Base-by-base conservation (phyloP, 2,113 vertebrate species). In the Rana temporaria region DNA sequence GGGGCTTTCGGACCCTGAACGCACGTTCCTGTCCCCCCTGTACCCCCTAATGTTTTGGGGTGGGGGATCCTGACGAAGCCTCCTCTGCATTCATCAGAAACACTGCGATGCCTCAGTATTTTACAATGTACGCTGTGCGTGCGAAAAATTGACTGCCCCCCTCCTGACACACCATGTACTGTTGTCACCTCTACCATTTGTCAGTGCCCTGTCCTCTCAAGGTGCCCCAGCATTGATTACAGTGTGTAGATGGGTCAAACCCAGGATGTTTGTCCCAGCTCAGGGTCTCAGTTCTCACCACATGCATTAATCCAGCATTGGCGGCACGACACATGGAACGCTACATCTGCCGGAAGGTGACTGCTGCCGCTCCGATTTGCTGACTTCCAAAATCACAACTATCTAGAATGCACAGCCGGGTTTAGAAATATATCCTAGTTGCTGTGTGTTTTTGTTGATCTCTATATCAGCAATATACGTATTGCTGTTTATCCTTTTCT, bases 51-150 rank as follows among this genome's bases (percentile, higher is more conserved):
- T 76, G 71, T 76, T 68, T 60, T 75, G 63, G 81, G 63, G 63
- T 74, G 70, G 70, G 42, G 69, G 71, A 32, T 73, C 60, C 42
- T 74, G 66, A 69, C 67, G 38, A 82, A 82, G 80, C 80, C 80
- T 68, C 72, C 72, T 76, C 71, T 83, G 72, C 68, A 83, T 83
- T 76, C 71, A 83, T 76, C 63, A 67, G 80, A 82, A 82, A 67
- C 80, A 83, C 81, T 83, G 81, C 81, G 72, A 76, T 62, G 71
- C 71, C 81, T 76, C 81, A 75, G 80, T 83, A 71, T 83, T 75
- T 75, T 83, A 83, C 71, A 76, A 83, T 83, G 81, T 83, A 83
- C 81, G 81, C 81, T 83, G 81, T 83, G 81, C 81, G 81, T 83
- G 81, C 81, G 72, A 83, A 79, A 48, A 48, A 83, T 83, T 76